Evolutionary conservation across 2,888 invertebrate genomes (phyloP), one percentile per base, ranked within the genome.

Genomic region (Rhamnusium bicolor): DNA sequence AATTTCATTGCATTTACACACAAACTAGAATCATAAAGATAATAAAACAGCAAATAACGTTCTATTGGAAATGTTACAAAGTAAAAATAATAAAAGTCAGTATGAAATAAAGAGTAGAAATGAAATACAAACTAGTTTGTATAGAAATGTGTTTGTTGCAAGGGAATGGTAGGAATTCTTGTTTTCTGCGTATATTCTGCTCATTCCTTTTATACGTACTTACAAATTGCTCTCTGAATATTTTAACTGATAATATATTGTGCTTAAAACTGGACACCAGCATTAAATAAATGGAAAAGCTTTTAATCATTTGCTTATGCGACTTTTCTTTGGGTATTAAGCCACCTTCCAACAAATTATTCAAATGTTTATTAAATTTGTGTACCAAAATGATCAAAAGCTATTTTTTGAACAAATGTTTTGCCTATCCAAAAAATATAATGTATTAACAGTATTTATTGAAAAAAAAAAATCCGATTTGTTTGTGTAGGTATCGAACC

Each of bases 91-190:
- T 29, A 8, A 29, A 10, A 18, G 5, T 56, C 3, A 1, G 21
- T 14, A 32, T 32, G 21, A 58, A 58, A 58, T 58, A 58, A 58
- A 58, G 58, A 29, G 32, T 18, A 58, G 58, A 32, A 58, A 58
- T 58, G 32, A 58, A 58, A 58, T 58, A 58, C 58, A 58, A 58
- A 58, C 58, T 58, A 58, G 58, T 58, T 58, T 58, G 58, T 58
- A 54, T 54, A 54, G 21, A 24, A 24, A 19, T 54, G 24, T 58
- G 58, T 32, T 58, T 58, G 32, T 29, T 32, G 58, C 58, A 58
- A 29, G n/a, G 32, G 58, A 58, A 58, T 58, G 58, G 58, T 4
- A 58, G 32, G 58, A 58, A 58, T 58, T 58, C 58, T 7, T 58
- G 58, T 58, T 58, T 58, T 58, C 58, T 32, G 12, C 18, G 18